Evolutionary conservation across 2,888 invertebrate species (phyloP).

Genomic region (Leucophora obtusa): DNA sequence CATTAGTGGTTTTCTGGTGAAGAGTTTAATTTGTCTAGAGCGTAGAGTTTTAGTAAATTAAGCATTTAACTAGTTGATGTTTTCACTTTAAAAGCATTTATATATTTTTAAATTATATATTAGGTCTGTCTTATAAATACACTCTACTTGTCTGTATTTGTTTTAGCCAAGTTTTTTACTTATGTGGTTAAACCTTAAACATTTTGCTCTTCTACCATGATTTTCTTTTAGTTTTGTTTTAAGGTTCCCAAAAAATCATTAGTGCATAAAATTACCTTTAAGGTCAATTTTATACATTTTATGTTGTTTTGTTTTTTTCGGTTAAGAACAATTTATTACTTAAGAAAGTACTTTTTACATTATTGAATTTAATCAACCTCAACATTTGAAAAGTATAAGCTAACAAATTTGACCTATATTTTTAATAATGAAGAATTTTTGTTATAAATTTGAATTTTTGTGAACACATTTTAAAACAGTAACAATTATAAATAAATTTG

Average conservation of each 20-base stretch:
- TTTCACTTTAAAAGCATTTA: slow-evolving; percentile 43
- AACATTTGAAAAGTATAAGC: background rate
- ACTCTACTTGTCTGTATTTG: background rate
- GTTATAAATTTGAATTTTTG: too few species aligned
- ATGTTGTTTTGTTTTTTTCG: background rate
- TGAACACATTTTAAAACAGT: too few species aligned
- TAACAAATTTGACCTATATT: too few species aligned
- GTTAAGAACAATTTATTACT: background rate
- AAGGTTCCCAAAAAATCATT: slow-evolving; percentile 29
- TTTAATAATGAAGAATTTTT: too few species aligned
- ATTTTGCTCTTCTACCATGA: background rate
- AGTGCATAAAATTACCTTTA: slow-evolving; percentile 51
- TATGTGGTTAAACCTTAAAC: slow-evolving; percentile 8
- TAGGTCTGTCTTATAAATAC: background rate
- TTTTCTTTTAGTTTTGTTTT: slow-evolving; percentile 13
- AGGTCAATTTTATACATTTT: slow-evolving; percentile 5
- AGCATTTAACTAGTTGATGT: slow-evolving; percentile 14
- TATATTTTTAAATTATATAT: slow-evolving; percentile 40
- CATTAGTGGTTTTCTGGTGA: slow-evolving; percentile 33
- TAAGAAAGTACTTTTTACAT: background rate
- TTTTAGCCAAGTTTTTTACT: background rate
- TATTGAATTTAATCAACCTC: background rate
- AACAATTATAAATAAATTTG: too few species aligned
- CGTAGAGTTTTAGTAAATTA: slow-evolving; percentile 20
- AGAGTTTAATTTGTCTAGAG: slow-evolving; percentile 20